phyloP scores from a whole-genome alignment of 2,797 vertebrate species.

The Sitta carolinensis region DNA sequence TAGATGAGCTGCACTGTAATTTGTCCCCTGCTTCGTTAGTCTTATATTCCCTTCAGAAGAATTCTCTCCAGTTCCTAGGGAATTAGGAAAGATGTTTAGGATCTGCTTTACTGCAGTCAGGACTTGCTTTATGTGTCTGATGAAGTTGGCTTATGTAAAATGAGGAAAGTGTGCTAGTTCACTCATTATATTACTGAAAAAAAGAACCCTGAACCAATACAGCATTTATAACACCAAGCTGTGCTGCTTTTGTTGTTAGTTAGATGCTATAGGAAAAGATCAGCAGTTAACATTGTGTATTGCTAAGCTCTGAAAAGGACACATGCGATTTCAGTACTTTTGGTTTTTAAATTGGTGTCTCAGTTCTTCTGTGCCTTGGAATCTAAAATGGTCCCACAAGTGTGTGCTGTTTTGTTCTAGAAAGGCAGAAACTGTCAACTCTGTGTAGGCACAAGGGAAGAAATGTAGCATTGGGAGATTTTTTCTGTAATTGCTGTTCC shows the following conservation, averaged over 20 bases:
- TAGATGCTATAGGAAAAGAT: background rate
- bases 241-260: background rate
- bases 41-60: background rate
- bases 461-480: background rate
- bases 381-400: background rate
- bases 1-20: background rate
- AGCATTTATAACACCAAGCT: background rate
- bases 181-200: background rate
- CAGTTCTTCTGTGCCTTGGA: background rate
- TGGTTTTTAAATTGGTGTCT: background rate
- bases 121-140: background rate
- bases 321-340: background rate
- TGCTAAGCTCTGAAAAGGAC: background rate
- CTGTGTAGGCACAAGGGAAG: background rate
- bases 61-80: background rate
- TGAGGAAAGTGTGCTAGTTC: background rate
- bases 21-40: background rate
- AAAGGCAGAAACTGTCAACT: background rate
- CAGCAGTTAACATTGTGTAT: background rate
- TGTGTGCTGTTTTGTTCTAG: background rate
- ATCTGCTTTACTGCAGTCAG: background rate
- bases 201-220: background rate
- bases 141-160: background rate
- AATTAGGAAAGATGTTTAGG: background rate
- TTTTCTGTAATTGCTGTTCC: background rate